Base-by-base conservation (phyloP, 1,140 invertebrate species). In the Bombus confusus region DNA sequence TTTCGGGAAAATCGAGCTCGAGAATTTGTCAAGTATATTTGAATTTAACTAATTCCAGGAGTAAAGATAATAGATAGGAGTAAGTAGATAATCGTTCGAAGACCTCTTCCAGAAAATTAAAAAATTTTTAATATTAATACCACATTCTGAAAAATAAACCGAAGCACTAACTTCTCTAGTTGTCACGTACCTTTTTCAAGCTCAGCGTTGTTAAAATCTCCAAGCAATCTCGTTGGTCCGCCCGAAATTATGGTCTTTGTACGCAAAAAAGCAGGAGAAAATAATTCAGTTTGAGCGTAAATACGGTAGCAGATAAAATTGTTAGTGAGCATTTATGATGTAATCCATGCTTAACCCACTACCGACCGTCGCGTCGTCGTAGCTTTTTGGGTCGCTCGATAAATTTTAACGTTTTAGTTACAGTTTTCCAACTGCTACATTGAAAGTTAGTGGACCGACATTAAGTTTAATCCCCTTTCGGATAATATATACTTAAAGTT, bases 261-360 rank as follows among this genome's bases (percentile, higher is more conserved):
- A 22, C 3, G 22, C n/a, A 34, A n/a, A 62, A 78, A 18, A 66
- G 37, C 28, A 6, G 10, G 34, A 4, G 18, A 25, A 52, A 80
- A 69, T 80, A 80, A 68, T 69, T 80, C 31, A 80, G 43, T 52
- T 80, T 52, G 78, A 47, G 43, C 43, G 64, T 39, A 80, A 80
- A 80, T 66, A 71, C 25, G 18, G 43, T 13, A 52, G 64, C 64
- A 52, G 64, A 80, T 80, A 80, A 80, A 80, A 80, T 80, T 69
- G 78, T 80, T 80, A 80, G 78, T 37, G 62, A 69, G 52, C 78
- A 52, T 80, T 80, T 80, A 37, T 80, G 64, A 80, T 80, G 78
- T 80, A 80, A 80, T 80, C 78, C 78, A 69, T 80, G 64, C 78
- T 80, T 80, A 80, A 80, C 78, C 78, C 78, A 80, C 25, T 69